phyloP scores from a whole-genome alignment of 35 echinoderm and acorn worm species.

The Eucidaris tribuloides region DNA sequence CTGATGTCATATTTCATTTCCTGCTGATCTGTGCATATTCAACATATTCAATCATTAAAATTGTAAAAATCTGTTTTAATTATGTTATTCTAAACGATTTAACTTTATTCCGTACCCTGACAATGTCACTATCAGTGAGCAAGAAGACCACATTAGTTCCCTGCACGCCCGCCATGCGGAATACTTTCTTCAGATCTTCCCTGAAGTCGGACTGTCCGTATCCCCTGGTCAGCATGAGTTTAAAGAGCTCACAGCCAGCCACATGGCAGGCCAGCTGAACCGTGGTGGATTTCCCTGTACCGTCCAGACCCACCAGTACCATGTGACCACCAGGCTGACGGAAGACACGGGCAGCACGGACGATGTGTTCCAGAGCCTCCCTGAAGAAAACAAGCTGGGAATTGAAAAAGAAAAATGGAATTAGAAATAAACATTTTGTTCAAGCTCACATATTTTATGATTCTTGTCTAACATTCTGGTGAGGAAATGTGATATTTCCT shows the following conservation, averaged over 20 bases:
- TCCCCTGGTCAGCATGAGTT: constrained; percentile 81
- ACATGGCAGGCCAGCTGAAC: constrained; percentile 93
- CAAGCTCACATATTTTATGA: too few relatives aligned
- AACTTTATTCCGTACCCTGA: constrained; percentile 53
- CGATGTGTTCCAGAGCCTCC: constrained; percentile 86
- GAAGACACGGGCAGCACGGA: constrained; percentile 88
- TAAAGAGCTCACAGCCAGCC: constrained; percentile 85
- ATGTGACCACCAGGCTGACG: constrained; percentile 97
- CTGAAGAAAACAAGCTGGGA: constrained; percentile 92
- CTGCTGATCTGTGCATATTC: too few relatives aligned
- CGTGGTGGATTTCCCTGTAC: constrained; percentile 88
- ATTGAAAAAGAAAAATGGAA: too few relatives aligned
- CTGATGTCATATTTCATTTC: neutral
- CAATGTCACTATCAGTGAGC: constrained; percentile 94
- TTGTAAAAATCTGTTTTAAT: too few relatives aligned
- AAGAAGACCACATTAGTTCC: constrained; percentile 84
- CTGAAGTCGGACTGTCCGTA: constrained; percentile 86
- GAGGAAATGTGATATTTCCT: too few relatives aligned
- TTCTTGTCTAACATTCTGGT: too few relatives aligned
- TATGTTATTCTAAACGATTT: too few relatives aligned
- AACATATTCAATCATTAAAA: too few relatives aligned
- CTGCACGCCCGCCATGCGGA: constrained; percentile 73
- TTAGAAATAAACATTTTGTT: too few relatives aligned
- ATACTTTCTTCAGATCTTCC: constrained; percentile 92
- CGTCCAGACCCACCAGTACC: constrained; percentile 88